Evolutionary conservation across 92 coral and sea anemone species (phyloP).

Genomic region (Paragorgia papillata): DNA sequence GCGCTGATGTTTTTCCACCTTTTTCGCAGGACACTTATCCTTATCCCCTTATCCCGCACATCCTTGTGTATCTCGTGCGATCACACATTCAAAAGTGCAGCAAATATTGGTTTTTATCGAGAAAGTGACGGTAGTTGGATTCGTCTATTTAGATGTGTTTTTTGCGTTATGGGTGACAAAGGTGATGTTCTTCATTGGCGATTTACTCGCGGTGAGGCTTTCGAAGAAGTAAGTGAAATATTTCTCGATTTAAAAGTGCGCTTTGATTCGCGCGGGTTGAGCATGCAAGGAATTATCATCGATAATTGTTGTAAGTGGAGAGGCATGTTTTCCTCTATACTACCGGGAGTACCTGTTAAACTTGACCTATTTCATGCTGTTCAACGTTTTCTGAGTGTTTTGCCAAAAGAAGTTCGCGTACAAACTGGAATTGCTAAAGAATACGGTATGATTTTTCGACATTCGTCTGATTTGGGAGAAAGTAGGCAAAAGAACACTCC

Average conservation of each 20-base stretch:
- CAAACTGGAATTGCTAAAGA: slow-evolving; percentile 38
- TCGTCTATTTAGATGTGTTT: slow-evolving; percentile 30
- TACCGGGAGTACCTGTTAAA: slow-evolving; percentile 25
- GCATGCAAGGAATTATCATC: slow-evolving; percentile 16
- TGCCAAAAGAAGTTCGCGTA: background rate
- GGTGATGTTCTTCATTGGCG: slow-evolving; percentile 35
- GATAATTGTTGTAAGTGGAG: slow-evolving; percentile 50
- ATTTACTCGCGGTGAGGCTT: slow-evolving; percentile 45
- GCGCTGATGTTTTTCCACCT: slow-evolving; percentile 7
- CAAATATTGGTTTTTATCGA: slow-evolving; percentile 43
- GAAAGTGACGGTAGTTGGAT: slow-evolving; percentile 35
- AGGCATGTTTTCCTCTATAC: slow-evolving; percentile 1
- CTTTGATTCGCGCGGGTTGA: slow-evolving; percentile 4
- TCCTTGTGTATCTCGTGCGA: slow-evolving; percentile 47
- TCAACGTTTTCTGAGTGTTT: slow-evolving; percentile 10
- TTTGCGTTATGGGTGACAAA: slow-evolving; percentile 14
- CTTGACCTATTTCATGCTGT: slow-evolving; percentile 54
- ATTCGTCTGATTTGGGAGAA: slow-evolving; percentile 44
- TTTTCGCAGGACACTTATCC: background rate
- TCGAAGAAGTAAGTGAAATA: slow-evolving; percentile 21
- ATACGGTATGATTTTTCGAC: slow-evolving; percentile 45
- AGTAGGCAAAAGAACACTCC: slow-evolving; percentile 34
- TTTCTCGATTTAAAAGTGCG: slow-evolving; percentile 28
- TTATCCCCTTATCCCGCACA: slow-evolving; percentile 12
- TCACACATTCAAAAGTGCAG: slow-evolving; percentile 54